Conservation (phyloP, 2,113 vertebrate species). For the Eublepharis macularius region DNA sequence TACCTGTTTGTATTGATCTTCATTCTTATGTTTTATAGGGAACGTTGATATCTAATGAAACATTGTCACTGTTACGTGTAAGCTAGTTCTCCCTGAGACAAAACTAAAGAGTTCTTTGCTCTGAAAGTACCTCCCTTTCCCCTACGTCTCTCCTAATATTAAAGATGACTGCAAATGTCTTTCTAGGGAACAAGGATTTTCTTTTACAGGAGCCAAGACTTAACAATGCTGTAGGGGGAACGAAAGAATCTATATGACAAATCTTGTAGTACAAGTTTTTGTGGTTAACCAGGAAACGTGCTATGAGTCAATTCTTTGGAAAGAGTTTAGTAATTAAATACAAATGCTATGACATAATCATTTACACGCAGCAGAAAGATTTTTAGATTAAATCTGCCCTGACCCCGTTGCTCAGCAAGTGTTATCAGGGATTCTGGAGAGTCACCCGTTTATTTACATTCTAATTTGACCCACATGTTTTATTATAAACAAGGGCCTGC, state of each 20-base stretch:
- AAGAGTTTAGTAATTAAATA: conserved; percentile 84
- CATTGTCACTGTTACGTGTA: not conserved
- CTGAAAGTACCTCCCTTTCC: conserved; percentile 8
- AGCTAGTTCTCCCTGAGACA: conserved; percentile 26
- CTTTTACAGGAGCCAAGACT: conserved; percentile 72
- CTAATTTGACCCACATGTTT: conserved; percentile 81
- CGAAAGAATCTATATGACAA: conserved; percentile 76
- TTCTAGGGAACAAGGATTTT: conserved; percentile 56
- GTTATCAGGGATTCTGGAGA: conserved; percentile 79
- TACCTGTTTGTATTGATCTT: not conserved
- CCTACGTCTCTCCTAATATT: not conserved
- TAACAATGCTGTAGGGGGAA: conserved; percentile 64
- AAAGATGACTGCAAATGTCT: conserved; percentile 63
- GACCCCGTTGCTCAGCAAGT: conserved; percentile 81
- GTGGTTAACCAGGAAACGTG: conserved; percentile 83
- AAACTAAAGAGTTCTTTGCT: conserved; percentile 40
- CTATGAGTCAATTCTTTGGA: conserved; percentile 81
- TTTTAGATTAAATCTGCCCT: conserved; percentile 81
- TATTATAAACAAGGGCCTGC: conserved; percentile 67
- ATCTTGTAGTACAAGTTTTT: conserved; percentile 83
- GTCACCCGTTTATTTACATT: conserved; percentile 79
- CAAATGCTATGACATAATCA: conserved; percentile 87
- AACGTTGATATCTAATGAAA: conserved; percentile 13
- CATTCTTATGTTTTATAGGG: conserved; percentile 2
- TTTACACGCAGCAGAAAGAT: conserved; percentile 77